Conservation (phyloP, 1,140 invertebrate genomes). For the Melitaea cinxia region DNA sequence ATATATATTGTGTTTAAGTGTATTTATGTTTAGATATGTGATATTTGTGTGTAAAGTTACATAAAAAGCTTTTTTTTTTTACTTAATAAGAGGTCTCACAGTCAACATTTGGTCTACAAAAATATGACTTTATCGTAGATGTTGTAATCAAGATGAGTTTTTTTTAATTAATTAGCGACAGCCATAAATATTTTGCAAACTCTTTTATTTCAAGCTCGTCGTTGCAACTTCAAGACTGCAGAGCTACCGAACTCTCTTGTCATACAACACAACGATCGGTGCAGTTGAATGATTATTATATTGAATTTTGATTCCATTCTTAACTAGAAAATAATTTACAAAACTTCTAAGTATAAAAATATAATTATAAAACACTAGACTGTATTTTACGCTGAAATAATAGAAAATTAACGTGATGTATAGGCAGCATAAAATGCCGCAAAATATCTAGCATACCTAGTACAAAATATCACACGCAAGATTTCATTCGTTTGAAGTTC, state of each 20-base stretch:
- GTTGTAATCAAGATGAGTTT: constrained; percentile 50
- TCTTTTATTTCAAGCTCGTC: constrained; percentile 17
- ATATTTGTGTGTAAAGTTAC: constrained; percentile 73
- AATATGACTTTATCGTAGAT: constrained; percentile 69
- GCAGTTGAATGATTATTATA: background rate
- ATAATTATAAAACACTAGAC: constrained; percentile 68
- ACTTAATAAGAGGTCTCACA: constrained; percentile 53
- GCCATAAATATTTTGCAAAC: constrained; percentile 56
- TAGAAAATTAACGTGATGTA: constrained; percentile 62
- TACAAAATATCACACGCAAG: constrained; percentile 78
- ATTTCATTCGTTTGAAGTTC: constrained; percentile 55
- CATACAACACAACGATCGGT: constrained; percentile 7
- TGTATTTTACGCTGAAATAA: constrained; percentile 58
- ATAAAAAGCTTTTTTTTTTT: constrained; percentile 69
- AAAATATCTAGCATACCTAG: constrained; percentile 71
- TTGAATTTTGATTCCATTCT: constrained; percentile 49
- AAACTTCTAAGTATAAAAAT: constrained; percentile 79
- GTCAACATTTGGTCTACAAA: constrained; percentile 67
- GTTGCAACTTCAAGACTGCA: background rate
- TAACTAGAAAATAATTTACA: constrained; percentile 78
- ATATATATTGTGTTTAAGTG: constrained; percentile 71
- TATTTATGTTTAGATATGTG: constrained; percentile 76
- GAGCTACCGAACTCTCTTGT: constrained; percentile 15
- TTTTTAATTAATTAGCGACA: constrained; percentile 22
- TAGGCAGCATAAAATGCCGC: constrained; percentile 65